These are phyloP conservation scores for Pseudotriccus pelzelni DNA, from an alignment of 2,797 vertebrate genomes.

Conservation along the genomic window DNA sequence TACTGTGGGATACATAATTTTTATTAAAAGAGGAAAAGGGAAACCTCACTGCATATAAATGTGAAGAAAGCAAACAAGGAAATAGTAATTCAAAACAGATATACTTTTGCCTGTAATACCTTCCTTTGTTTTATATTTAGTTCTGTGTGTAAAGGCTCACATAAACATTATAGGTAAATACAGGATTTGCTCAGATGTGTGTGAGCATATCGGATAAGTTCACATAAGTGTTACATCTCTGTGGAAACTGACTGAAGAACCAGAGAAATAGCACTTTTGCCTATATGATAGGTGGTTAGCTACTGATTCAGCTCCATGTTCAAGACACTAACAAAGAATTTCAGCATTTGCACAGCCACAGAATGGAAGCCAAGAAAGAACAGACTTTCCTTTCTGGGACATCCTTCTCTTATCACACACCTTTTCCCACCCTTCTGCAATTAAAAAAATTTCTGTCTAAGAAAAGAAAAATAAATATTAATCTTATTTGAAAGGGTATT, in stretches of 20 bases:
- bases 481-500: neutral
- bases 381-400: neutral
- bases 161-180: neutral
- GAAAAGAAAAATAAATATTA: conserved; percentile 13
- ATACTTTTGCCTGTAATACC: neutral
- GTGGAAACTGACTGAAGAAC: conserved; percentile 17
- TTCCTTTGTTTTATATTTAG: neutral
- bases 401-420: neutral
- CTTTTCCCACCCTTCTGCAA: neutral
- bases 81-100: neutral
- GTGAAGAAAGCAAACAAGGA: neutral
- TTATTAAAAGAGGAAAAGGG: neutral
- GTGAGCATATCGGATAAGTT: neutral
- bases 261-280: conserved; percentile 13
- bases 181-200: neutral
- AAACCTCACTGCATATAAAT: neutral
- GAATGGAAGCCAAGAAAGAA: conserved; percentile 11
- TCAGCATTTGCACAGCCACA: conserved; percentile 38
- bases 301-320: conserved; percentile 19
- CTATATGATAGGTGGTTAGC: conserved; percentile 8
- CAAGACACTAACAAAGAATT: conserved; percentile 47
- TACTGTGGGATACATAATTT: neutral
- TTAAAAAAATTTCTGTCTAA: neutral
- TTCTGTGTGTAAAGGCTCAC: neutral
- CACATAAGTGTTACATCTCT: neutral